Percentiles rank a stretch among this genome's conserved stretches.
phyloP scores from a whole-genome alignment of 2,113 vertebrate species.

The Promerops cafer region DNA sequence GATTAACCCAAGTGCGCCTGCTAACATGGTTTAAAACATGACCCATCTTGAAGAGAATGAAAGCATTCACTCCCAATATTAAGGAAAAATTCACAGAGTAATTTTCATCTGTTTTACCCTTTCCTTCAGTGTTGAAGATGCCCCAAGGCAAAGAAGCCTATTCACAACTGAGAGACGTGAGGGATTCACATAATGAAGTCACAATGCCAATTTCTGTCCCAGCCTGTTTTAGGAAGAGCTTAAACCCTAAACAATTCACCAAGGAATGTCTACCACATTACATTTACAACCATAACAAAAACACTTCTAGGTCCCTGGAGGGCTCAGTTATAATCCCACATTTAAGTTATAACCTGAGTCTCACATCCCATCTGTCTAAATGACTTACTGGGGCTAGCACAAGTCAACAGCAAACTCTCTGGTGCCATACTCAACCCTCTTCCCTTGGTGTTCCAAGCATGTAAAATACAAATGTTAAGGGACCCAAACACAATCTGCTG shows the following conservation, averaged over 20 bases:
- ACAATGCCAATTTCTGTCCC: background rate
- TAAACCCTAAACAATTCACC: background rate
- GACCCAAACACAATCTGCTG: background rate
- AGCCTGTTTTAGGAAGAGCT: background rate
- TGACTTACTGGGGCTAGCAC: background rate
- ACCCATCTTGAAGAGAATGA: background rate
- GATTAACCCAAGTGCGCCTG: background rate
- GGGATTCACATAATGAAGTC: background rate
- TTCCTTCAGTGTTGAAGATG: background rate
- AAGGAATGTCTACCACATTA: background rate
- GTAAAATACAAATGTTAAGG: background rate
- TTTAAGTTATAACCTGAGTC: background rate
- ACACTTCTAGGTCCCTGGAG: background rate
- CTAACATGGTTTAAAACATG: background rate
- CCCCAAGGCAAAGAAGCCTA: background rate
- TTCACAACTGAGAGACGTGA: background rate
- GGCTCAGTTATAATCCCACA: background rate
- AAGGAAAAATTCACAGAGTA: background rate
- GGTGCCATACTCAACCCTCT: background rate
- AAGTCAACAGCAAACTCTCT: background rate
- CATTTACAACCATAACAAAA: background rate
- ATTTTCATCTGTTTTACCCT: background rate
- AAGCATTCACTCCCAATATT: background rate
- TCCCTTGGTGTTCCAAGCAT: background rate
- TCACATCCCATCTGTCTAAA: background rate